These are phyloP conservation scores for Chrysocyon brachyurus DNA, from an alignment of 2,797 vertebrate genomes.

Conservation along the genomic window DNA sequence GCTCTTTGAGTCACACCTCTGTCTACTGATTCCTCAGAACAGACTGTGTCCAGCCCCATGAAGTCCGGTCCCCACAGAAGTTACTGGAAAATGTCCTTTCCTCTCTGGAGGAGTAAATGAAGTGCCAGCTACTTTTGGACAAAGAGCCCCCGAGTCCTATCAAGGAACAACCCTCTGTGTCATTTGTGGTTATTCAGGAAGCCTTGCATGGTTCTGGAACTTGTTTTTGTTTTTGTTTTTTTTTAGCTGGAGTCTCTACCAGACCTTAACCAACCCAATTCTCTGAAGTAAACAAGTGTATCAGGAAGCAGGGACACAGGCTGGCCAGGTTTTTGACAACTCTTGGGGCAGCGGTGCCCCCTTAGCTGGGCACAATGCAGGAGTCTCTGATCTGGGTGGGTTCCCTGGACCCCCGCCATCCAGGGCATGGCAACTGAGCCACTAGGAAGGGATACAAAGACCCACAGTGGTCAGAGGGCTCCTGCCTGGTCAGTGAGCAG, in stretches of 20 bases:
- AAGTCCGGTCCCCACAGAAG: not conserved
- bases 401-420: not conserved
- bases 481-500: not conserved
- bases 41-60: too few relatives aligned
- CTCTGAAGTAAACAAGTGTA: not conserved
- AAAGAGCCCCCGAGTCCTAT: not conserved
- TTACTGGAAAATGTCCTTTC: not conserved
- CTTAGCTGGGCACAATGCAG: not conserved
- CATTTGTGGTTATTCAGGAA: not conserved
- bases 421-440: not conserved
- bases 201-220: not conserved
- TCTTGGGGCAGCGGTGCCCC: not conserved
- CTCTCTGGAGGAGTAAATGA: not conserved
- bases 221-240: not conserved
- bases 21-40: not conserved
- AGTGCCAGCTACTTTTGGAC: not conserved
- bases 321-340: not conserved
- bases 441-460: not conserved
- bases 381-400: not conserved
- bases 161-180: not conserved
- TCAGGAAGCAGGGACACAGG: not conserved
- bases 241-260: not conserved
- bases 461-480: not conserved
- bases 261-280: not conserved
- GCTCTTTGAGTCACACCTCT: not conserved